These are phyloP conservation scores for Vultur gryphus DNA, from an alignment of 2,797 vertebrate species.

Conservation along the genomic window DNA sequence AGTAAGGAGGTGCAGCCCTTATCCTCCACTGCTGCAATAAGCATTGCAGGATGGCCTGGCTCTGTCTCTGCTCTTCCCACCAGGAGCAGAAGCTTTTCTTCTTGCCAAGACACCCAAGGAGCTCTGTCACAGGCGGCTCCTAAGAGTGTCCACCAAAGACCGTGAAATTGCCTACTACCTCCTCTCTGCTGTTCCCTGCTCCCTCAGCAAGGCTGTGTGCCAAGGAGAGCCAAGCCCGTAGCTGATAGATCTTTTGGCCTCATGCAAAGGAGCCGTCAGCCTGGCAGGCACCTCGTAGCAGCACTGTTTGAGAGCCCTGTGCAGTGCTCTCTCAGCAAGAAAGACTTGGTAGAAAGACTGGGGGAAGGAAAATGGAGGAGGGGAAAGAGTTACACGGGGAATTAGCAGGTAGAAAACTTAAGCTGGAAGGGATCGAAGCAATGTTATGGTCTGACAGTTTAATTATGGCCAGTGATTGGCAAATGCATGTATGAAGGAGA, in stretches of 20 bases:
- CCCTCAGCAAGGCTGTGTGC: not conserved
- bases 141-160: not conserved
- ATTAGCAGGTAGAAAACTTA: not conserved
- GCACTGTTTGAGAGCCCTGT: not conserved
- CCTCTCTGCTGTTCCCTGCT: not conserved
- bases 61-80: not conserved
- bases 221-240: not conserved
- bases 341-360: not conserved
- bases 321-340: not conserved
- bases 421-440: not conserved
- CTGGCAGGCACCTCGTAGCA: not conserved
- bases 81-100: not conserved
- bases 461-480: not conserved
- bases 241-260: not conserved
- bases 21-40: not conserved
- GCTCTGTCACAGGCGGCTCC: not conserved
- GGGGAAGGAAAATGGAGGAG: not conserved
- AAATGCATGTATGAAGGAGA: not conserved
- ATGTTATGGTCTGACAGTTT: not conserved
- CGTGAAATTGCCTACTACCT: not conserved
- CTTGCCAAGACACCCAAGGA: not conserved
- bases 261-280: fast-evolving
- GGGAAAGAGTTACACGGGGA: not conserved
- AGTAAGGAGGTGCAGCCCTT: not conserved
- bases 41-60: fast-evolving